A percentile compares a stretch with the other conserved stretches of the same genome.
Conservation (phyloP, 2,797 vertebrate species). For the Thamnophis elegans region DNA sequence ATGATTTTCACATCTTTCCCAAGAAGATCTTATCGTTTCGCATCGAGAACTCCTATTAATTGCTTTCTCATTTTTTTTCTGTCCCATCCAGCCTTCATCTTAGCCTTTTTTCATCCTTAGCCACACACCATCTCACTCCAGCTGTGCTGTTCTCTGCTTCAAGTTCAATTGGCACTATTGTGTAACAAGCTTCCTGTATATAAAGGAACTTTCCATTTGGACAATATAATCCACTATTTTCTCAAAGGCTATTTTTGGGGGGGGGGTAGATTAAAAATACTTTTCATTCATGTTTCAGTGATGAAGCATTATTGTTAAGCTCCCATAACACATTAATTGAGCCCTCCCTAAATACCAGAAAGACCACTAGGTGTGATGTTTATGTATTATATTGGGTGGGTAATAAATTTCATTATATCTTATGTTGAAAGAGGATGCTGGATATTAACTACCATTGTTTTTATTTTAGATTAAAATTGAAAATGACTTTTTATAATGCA, state of each 20-base stretch:
- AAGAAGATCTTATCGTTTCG: neutral
- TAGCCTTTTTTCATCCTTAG: neutral
- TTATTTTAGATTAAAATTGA: neutral
- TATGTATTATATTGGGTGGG: neutral
- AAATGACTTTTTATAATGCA: neutral
- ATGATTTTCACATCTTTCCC: neutral
- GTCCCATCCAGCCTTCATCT: neutral
- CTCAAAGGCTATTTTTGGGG: neutral
- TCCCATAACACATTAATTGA: neutral
- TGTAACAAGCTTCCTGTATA: neutral
- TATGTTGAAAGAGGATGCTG: neutral
- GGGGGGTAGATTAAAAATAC: neutral
- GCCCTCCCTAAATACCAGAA: neutral
- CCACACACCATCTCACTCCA: neutral
- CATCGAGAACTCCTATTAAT: neutral
- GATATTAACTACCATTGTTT: neutral
- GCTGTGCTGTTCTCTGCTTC: neutral
- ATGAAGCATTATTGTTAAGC: neutral
- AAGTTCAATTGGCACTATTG: neutral
- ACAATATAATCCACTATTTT: neutral
- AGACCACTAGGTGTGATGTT: neutral
- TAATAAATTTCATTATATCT: neutral
- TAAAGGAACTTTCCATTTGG: neutral
- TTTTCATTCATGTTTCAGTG: neutral
- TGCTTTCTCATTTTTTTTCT: neutral